Conservation (phyloP, 2,113 vertebrate genomes). For the Buteo buteo region DNA sequence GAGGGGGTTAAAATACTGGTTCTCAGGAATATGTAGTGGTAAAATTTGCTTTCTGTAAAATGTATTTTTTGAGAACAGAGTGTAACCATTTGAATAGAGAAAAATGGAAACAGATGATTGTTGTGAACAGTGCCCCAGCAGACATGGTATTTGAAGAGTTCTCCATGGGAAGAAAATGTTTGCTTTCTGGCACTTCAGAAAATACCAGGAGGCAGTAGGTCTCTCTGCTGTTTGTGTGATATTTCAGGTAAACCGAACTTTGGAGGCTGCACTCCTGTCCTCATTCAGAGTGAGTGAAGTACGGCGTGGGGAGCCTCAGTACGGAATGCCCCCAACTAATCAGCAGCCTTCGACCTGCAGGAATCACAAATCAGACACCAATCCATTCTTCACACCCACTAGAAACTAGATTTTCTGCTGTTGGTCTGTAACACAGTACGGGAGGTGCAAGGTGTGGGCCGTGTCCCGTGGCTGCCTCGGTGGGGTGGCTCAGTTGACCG, state of each 20-base stretch:
- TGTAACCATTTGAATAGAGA: neutral
- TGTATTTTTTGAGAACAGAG: neutral
- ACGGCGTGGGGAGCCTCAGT: fast-evolving
- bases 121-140: neutral
- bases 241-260: neutral
- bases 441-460: neutral
- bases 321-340: neutral
- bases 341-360: neutral
- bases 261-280: neutral
- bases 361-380: neutral
- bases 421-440: neutral
- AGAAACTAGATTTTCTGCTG: neutral
- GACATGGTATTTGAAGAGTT: neutral
- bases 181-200: neutral
- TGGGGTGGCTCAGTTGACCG: fast-evolving
- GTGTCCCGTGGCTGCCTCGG: fast-evolving
- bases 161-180: neutral
- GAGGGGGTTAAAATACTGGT: neutral
- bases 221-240: neutral
- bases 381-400: neutral
- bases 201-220: neutral
- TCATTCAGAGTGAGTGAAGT: neutral
- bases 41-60: neutral
- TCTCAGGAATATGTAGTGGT: neutral
- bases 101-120: neutral